Base-by-base conservation (phyloP, 53 echinoderm and acorn worm genomes). In the Temnopleurus reevesii region DNA sequence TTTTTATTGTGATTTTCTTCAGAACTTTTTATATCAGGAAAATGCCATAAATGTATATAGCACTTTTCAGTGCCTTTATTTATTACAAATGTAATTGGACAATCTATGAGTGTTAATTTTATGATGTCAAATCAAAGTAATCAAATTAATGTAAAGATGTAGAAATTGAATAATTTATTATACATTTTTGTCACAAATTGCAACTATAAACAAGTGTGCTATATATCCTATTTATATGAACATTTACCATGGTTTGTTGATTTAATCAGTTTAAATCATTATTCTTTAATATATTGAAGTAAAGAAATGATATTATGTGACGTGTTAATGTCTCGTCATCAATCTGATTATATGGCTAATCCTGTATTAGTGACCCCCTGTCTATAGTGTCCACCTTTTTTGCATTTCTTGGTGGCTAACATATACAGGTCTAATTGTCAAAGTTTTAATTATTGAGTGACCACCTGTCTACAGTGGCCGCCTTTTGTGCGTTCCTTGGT, bases 51-150 rank as follows among this genome's bases (percentile, higher is more conserved):
- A 46, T 51, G 51, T 80, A 80, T 8, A 80, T 80, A 80, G 80
- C 80, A 80, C 80, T 49, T 47, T 77, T 29, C 47, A 41, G 80
- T 80, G 80, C 80, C 80, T 80, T 80, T 80, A 80, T 80, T 80
- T 80, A 80, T 80, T 49, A 30, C 28, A 47, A 41, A 76, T 44
- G 60, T 34, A 71, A 71, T 71, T 29, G 1, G 33, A 63, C 33
- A 33, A 33, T 63, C 33, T 63, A 4, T 33, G 17, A 4, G 41
- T 41, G 71, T 71, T 31, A 63, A 4, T 31, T 33, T 63, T 38
- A 43, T 41, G n/a, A n/a, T n/a, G n/a, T n/a, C n/a, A n/a, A 36
- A 71, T 71, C 41, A 71, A 34, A 10, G 28, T n/a, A n/a, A n/a
- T 71, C 17, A 8, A 41, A 41, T 41, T 31, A 18, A 23, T 56